Conservation (phyloP, 2,797 vertebrate genomes). For the Hemibagrus guttatus region DNA sequence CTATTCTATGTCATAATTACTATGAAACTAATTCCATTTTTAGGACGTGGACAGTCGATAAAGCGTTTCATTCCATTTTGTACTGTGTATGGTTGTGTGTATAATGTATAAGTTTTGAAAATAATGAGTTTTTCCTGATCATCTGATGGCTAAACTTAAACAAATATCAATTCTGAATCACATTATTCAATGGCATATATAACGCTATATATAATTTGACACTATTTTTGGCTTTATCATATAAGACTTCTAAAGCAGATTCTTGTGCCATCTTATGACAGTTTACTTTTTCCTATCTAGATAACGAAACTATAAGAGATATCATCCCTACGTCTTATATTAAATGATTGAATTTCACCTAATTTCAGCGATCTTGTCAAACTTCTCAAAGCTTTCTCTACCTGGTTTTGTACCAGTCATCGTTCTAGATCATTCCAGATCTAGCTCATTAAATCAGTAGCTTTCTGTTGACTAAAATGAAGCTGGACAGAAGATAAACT, state of each 20-base stretch:
- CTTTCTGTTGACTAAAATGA: slow-evolving; percentile 48
- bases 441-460: slow-evolving; percentile 61
- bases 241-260: neutral
- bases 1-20: neutral
- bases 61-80: too few species aligned
- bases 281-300: neutral
- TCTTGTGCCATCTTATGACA: neutral
- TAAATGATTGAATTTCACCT: too few species aligned
- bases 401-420: neutral
- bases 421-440: slow-evolving; percentile 30
- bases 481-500: slow-evolving; percentile 52
- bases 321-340: too few species aligned
- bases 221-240: neutral
- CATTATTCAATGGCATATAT: neutral
- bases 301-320: neutral
- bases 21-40: neutral
- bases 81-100: too few species aligned
- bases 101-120: too few species aligned
- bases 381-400: neutral
- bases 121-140: neutral
- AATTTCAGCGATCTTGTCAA: neutral
- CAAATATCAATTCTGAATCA: neutral
- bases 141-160: neutral
- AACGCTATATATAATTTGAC: neutral
- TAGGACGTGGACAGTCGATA: too few species aligned